Base-by-base conservation (phyloP, 2,113 vertebrate genomes). In the Ondatra zibethicus region DNA sequence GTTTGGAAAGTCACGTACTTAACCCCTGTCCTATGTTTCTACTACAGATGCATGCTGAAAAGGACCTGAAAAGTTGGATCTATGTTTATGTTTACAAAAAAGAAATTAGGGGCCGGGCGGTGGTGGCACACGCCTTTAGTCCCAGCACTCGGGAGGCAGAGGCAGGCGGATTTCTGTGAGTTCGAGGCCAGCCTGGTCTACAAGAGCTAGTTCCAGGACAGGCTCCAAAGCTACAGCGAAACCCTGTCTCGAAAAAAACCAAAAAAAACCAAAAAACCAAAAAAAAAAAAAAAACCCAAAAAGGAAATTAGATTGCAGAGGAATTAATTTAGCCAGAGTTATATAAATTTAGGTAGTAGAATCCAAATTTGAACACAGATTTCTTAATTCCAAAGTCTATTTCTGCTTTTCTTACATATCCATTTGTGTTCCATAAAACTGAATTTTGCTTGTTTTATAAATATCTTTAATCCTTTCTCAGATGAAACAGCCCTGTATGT, bases 51-150 rank as follows among this genome's bases (percentile, higher is more conserved):
- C 89, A 92, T 52, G 93, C 52, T 33, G 4, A 78, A 65, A n/a
- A 52, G 91, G 25, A 75, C 92, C 55, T 65, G 42, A 76, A 94
- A 91, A 47, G 39, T 70, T 93, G 11, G 23, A 70, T 76, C 66
- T 95, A 31, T 91, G 36, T 73, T 19, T 96, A 19, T 31, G 19
- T 91, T 92, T 93, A 84, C 52, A 81, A 78, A 93, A 97, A 86
- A 50, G 9, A 96, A 92, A 84, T 52, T 14, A 47, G 89, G n/a
- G n/a, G n/a, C n/a, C n/a, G n/a, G n/a, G n/a, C n/a, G n/a, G n/a
- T n/a, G n/a, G n/a, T n/a, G n/a, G n/a, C n/a, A n/a, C n/a, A n/a
- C n/a, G n/a, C n/a, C n/a, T n/a, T n/a, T n/a, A n/a, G n/a, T n/a
- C n/a, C n/a, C n/a, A n/a, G n/a, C n/a, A n/a, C n/a, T n/a, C n/a